Conservation (phyloP, 2,888 invertebrate genomes). For the Dascillus cervinus region DNA sequence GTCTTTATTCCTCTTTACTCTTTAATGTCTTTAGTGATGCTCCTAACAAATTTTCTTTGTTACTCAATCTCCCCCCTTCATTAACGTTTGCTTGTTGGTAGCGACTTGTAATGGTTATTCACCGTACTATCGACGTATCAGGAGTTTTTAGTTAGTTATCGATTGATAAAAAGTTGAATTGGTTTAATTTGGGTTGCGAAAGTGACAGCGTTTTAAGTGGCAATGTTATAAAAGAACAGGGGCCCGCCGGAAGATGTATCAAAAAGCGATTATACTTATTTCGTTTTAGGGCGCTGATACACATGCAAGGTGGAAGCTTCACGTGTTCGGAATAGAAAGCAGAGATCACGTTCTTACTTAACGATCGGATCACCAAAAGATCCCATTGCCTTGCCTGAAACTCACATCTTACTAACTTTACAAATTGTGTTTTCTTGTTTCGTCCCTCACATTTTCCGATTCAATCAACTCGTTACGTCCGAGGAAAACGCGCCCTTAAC, state of each 20-base stretch:
- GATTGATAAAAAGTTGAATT: too few relatives aligned
- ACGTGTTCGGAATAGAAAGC: slow-evolving; percentile 36
- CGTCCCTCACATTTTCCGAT: slow-evolving; percentile 34
- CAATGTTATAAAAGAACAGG: slow-evolving; percentile 3
- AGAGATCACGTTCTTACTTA: slow-evolving; percentile 39
- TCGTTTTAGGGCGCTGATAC: slow-evolving; percentile 11
- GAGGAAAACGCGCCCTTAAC: slow-evolving; percentile 4
- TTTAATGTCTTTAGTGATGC: slow-evolving; percentile 25
- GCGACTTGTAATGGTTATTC: too few relatives aligned
- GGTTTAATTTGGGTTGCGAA: too few relatives aligned
- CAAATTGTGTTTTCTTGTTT: slow-evolving; percentile 43
- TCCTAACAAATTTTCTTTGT: slow-evolving; percentile 26
- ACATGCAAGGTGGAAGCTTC: slow-evolving; percentile 15
- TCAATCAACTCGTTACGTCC: slow-evolving; percentile 29
- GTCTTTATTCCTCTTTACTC: slow-evolving; percentile 18
- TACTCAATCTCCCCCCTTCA: slow-evolving; percentile 24
- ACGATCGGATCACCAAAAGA: slow-evolving; percentile 39
- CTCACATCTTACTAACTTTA: slow-evolving; percentile 37
- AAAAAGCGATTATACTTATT: slow-evolving; percentile 33
- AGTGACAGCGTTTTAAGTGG: too few relatives aligned
- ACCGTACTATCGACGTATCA: too few relatives aligned
- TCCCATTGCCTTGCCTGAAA: slow-evolving; percentile 28
- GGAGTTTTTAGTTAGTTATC: too few relatives aligned
- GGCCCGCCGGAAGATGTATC: slow-evolving; percentile 21
- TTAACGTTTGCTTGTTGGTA: slow-evolving; percentile 20